Conservation (phyloP, 2,888 invertebrate genomes). For the Andrena trimmerana region DNA sequence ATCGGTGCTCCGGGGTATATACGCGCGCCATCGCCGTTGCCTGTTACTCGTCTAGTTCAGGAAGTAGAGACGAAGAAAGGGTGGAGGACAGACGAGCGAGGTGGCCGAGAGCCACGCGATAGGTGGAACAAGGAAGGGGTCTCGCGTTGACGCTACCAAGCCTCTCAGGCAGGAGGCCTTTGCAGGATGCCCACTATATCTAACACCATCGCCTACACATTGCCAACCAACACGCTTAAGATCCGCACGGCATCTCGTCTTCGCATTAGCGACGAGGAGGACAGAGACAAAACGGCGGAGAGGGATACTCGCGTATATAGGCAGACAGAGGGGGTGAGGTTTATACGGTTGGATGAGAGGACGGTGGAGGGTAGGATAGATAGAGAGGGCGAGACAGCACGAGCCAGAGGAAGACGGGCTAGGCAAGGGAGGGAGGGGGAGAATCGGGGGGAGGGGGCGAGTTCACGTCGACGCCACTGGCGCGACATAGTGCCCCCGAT, state of each 20-base stretch:
- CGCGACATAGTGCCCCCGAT: slow-evolving; percentile 83
- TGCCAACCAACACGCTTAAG: slow-evolving; percentile 38
- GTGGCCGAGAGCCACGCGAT: slow-evolving; percentile 21
- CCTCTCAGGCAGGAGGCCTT: slow-evolving; percentile 72
- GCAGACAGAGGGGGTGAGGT: slow-evolving; percentile 30
- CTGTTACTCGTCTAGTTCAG: slow-evolving; percentile 34
- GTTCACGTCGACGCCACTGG: slow-evolving; percentile 75
- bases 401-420: slow-evolving; percentile 35
- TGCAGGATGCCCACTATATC: slow-evolving; percentile 73
- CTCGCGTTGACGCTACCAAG: slow-evolving; percentile 58
- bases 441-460: slow-evolving; percentile 38
- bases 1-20: slow-evolving; percentile 16
- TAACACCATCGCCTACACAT: slow-evolving; percentile 34
- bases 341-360: slow-evolving; percentile 49
- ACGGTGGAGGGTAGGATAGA: slow-evolving; percentile 14
- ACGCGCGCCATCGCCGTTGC: slow-evolving; percentile 8
- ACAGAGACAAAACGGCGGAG: slow-evolving; percentile 42
- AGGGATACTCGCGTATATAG: slow-evolving; percentile 28
- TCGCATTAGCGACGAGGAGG: slow-evolving; percentile 51
- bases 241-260: slow-evolving; percentile 46
- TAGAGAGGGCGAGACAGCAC: slow-evolving; percentile 1
- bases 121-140: slow-evolving; percentile 13
- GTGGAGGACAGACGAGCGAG: slow-evolving; percentile 20
- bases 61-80: slow-evolving; percentile 45
- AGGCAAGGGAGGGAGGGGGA: neutral